phyloP scores from a whole-genome alignment of 2,797 vertebrate species.

The Cossypha polioptera region DNA sequence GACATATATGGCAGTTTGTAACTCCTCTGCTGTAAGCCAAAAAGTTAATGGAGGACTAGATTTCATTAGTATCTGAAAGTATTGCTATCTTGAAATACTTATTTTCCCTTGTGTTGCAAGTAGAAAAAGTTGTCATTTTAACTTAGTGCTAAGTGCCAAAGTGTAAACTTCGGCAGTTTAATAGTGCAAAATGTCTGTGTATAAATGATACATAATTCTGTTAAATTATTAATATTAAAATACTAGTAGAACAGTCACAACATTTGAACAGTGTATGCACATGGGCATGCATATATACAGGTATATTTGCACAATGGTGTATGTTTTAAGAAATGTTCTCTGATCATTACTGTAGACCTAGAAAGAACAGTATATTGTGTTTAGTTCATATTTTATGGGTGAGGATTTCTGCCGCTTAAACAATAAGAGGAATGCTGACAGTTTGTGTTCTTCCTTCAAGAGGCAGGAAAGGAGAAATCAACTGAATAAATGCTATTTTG shows the following conservation, averaged over 20 bases:
- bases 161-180: not conserved
- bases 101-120: not conserved
- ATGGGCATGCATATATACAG: no score
- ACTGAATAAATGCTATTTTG: not conserved
- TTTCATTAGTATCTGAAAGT: not conserved
- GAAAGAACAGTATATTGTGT: not conserved
- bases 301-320: rapidly evolving
- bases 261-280: not conserved
- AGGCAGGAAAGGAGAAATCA: not conserved
- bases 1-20: not conserved
- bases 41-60: not conserved
- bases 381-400: not conserved
- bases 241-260: not conserved
- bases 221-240: not conserved
- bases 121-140: not conserved
- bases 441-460: not conserved
- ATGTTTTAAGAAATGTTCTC: not conserved
- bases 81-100: not conserved
- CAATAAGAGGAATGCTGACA: not conserved
- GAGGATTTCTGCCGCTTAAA: not conserved
- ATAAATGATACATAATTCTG: not conserved
- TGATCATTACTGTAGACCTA: not conserved
- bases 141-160: not conserved
- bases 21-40: not conserved
- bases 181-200: not conserved